A percentile compares a stretch with the other conserved stretches of the same genome.
These are phyloP conservation scores for Mesaphorura yosii DNA, from an alignment of 1,140 invertebrate genomes.

Conservation along the genomic window DNA sequence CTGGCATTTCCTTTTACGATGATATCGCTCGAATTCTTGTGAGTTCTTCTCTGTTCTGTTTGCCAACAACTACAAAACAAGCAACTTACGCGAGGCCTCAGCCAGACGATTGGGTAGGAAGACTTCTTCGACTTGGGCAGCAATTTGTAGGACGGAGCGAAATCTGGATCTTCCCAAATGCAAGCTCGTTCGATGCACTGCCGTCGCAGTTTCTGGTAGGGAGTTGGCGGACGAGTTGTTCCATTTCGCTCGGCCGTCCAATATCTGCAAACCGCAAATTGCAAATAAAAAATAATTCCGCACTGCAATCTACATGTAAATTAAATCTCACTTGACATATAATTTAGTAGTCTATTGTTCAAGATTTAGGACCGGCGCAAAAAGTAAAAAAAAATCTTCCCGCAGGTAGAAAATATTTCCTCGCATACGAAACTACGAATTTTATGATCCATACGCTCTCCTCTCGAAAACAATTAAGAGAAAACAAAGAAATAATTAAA, in stretches of 20 bases:
- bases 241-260: constrained; percentile 45
- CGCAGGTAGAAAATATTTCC: too few species aligned
- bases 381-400: too few species aligned
- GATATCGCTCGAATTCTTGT: not conserved
- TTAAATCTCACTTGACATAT: too few species aligned
- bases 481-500: too few species aligned
- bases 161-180: constrained; percentile 55
- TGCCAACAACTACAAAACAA: not conserved
- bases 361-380: too few species aligned
- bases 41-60: not conserved
- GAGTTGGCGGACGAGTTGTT: constrained; percentile 31
- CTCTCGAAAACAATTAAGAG: too few species aligned
- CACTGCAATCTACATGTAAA: too few species aligned
- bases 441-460: too few species aligned
- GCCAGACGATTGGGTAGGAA: constrained; percentile 44
- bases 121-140: constrained; percentile 28
- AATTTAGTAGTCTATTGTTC: too few species aligned
- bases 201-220: constrained; percentile 41
- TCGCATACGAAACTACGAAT: too few species aligned
- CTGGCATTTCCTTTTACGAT: constrained; percentile 1
- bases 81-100: constrained; percentile 47
- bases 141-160: constrained; percentile 27
- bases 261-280: constrained; percentile 41
- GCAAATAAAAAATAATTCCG: too few species aligned
- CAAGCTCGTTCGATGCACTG: constrained; percentile 44